Evolutionary conservation across 2,888 invertebrate species (phyloP).

Genomic region (Sturmia bella): DNA sequence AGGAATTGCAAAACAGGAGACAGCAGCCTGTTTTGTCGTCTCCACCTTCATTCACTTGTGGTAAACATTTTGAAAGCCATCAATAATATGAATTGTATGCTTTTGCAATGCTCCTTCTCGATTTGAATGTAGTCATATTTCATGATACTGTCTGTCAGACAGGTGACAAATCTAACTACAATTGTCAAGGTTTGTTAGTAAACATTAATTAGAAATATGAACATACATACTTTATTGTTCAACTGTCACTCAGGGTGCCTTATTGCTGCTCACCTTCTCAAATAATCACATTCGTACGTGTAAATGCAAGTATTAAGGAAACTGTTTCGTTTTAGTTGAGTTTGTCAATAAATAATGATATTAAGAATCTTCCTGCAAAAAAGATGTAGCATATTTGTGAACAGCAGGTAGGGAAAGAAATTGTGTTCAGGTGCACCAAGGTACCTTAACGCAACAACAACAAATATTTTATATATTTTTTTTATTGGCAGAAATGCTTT

Average conservation of each 20-base stretch:
- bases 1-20: background rate
- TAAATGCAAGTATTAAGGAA: background rate
- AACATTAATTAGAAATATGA: conserved; percentile 53
- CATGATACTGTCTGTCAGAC: conserved; percentile 51
- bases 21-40: background rate
- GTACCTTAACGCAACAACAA: no score
- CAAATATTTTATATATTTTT: no score
- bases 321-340: conserved; percentile 1
- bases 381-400: no score
- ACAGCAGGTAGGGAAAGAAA: no score
- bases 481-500: no score
- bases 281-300: background rate
- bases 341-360: conserved; percentile 24
- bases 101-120: background rate
- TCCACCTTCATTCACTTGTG: background rate
- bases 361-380: background rate
- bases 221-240: background rate
- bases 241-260: background rate
- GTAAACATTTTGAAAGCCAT: background rate
- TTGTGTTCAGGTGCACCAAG: no score
- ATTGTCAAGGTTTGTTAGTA: conserved; percentile 56
- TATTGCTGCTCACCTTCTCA: background rate
- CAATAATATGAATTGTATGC: conserved; percentile 19
- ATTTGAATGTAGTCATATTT: conserved; percentile 28
- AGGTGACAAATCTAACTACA: conserved; percentile 53